Conservation (phyloP, 2,888 invertebrate genomes). For the Lypha dubia region DNA sequence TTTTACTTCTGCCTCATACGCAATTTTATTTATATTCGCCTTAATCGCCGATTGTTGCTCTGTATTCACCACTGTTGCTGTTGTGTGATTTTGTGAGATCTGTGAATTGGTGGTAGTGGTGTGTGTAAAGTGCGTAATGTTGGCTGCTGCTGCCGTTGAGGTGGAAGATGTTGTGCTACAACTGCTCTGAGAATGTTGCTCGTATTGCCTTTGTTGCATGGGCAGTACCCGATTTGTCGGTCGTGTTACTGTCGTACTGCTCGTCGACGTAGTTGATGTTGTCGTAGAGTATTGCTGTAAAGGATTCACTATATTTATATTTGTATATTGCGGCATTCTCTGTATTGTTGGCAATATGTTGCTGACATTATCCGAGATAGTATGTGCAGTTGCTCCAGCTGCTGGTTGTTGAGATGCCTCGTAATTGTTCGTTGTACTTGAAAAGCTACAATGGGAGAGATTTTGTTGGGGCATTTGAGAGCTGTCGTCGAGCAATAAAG, state of each 20-base stretch:
- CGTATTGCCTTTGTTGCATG: constrained; percentile 85
- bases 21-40: constrained; percentile 70
- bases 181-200: constrained; percentile 58
- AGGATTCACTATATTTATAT: constrained; percentile 87
- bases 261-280: constrained; percentile 75
- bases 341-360: constrained; percentile 70
- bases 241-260: constrained; percentile 83
- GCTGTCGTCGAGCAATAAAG: constrained; percentile 58
- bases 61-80: constrained; percentile 29
- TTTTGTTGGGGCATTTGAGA: constrained; percentile 59
- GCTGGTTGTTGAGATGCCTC: constrained; percentile 42
- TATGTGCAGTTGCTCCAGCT: constrained; percentile 6
- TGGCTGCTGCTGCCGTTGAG: constrained; percentile 61
- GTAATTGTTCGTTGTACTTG: constrained; percentile 54
- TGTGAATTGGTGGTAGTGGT: constrained; percentile 52
- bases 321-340: constrained; percentile 69
- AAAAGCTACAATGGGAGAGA: constrained; percentile 61
- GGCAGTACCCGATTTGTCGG: constrained; percentile 92
- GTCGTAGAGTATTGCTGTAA: constrained; percentile 84
- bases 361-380: constrained; percentile 44
- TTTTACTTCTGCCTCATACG: constrained; percentile 72
- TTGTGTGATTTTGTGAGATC: constrained; percentile 51
- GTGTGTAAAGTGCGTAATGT: constrained; percentile 68
- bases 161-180: constrained; percentile 84
- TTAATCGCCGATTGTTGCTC: constrained; percentile 63